Percentiles rank a stretch among this genome's conserved stretches.
Conservation (phyloP, 37 sponge, comb jelly and placozoan species). For the Agelas oroides region DNA sequence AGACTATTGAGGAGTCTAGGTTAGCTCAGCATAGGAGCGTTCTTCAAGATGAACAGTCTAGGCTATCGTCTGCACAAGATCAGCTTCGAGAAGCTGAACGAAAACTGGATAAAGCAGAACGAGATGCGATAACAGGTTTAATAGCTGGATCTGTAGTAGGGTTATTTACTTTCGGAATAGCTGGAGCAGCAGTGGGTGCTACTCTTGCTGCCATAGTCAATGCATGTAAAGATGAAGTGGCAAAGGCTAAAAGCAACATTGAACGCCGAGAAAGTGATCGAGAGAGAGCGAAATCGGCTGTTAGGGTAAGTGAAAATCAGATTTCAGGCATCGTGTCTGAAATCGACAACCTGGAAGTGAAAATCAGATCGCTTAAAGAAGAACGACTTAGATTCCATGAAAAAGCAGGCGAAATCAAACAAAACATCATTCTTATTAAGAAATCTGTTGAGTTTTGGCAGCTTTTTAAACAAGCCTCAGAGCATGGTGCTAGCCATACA, state of each 20-base stretch:
- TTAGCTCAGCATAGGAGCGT: not conserved
- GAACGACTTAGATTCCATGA: not conserved
- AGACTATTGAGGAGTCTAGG: not conserved
- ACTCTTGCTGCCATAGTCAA: constrained; percentile 17
- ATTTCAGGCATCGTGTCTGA: not conserved
- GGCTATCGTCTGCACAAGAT: not conserved
- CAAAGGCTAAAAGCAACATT: not conserved
- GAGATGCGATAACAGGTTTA: not conserved
- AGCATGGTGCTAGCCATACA: constrained; percentile 14
- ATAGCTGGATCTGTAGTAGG: not conserved
- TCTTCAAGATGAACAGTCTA: not conserved
- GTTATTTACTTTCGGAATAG: not conserved
- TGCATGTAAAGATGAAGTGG: constrained; percentile 1
- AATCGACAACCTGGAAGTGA: not conserved
- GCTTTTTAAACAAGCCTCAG: not conserved
- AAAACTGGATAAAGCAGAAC: not conserved
- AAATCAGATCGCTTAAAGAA: not conserved
- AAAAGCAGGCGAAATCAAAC: constrained; percentile 12
- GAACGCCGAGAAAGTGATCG: not conserved
- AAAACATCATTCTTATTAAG: constrained; percentile 6
- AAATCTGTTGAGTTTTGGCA: constrained; percentile 6
- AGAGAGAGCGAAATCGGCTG: not conserved
- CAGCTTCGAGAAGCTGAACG: not conserved
- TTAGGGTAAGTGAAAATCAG: not conserved
- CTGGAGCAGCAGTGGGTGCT: constrained; percentile 17